These are phyloP conservation scores for Muscicapa adusta DNA, from an alignment of 2,113 vertebrate genomes.

Conservation along the genomic window DNA sequence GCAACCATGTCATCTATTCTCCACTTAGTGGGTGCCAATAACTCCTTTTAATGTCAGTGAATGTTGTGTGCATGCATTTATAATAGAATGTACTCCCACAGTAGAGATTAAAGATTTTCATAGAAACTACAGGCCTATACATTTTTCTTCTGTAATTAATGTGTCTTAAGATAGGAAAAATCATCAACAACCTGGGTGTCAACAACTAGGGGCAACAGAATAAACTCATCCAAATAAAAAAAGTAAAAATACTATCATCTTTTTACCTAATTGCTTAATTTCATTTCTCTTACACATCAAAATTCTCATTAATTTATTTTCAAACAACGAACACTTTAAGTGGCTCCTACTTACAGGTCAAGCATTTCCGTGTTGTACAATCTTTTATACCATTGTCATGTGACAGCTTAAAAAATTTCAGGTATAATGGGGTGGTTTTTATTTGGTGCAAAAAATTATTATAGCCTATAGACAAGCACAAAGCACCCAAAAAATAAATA, in stretches of 20 bases:
- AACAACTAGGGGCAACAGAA: not conserved
- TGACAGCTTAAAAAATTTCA: not conserved
- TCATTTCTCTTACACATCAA: not conserved
- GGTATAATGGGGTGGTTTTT: not conserved
- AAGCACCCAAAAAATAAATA: not conserved
- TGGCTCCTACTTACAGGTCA: not conserved
- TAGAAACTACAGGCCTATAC: not conserved
- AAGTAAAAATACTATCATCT: not conserved
- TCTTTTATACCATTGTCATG: not conserved
- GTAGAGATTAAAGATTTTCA: not conserved
- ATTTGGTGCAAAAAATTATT: not conserved
- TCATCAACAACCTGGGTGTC: not conserved
- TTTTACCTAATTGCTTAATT: not conserved
- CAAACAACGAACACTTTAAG: not conserved
- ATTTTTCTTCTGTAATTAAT: slow-evolving; percentile 6
- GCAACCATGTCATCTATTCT: not conserved
- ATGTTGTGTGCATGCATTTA: not conserved
- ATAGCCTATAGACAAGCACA: not conserved
- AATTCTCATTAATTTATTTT: not conserved
- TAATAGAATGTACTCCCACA: not conserved
- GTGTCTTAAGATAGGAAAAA: not conserved
- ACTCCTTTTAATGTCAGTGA: not conserved
- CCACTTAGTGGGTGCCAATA: not conserved
- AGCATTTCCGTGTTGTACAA: not conserved
- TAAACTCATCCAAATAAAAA: not conserved